Percentiles rank a stretch among this genome's conserved stretches.
Evolutionary conservation across 2,797 vertebrate genomes (phyloP).

Genomic region (Peromyscus nudipes): DNA sequence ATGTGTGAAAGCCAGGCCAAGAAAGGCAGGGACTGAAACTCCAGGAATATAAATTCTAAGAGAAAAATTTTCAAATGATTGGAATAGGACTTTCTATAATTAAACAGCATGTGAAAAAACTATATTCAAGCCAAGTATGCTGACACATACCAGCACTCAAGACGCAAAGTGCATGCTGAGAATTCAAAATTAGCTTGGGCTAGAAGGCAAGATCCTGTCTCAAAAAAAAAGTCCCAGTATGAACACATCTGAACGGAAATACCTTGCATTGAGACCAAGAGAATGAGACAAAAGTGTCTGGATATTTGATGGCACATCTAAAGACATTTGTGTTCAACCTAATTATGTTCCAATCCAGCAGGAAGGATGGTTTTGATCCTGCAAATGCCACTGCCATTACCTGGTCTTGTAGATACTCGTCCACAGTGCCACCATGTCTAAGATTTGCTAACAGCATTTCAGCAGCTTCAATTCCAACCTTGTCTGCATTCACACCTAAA

Average conservation of each 20-base stretch:
- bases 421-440: conserved; percentile 96
- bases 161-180: neutral
- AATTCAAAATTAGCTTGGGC: neutral
- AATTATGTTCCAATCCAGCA: neutral
- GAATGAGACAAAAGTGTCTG: neutral
- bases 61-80: neutral
- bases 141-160: neutral
- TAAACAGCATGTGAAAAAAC: neutral
- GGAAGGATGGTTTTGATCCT: neutral
- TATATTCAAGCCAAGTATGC: neutral
- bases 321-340: neutral
- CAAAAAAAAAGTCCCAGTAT: neutral
- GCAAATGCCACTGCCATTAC: conserved; percentile 86
- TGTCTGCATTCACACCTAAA: conserved; percentile 95
- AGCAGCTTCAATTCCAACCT: conserved; percentile 96
- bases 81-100: neutral
- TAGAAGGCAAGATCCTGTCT: neutral
- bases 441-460: conserved; percentile 97
- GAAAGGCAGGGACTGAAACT: neutral
- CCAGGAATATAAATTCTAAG: neutral
- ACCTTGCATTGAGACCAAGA: neutral
- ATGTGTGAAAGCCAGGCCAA: neutral
- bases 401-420: conserved; percentile 98
- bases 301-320: neutral
- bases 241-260: neutral